Evolutionary conservation across 2,113 vertebrate genomes (phyloP), one percentile per base, ranked within the genome.

Genomic region (Thunnus thynnus): DNA sequence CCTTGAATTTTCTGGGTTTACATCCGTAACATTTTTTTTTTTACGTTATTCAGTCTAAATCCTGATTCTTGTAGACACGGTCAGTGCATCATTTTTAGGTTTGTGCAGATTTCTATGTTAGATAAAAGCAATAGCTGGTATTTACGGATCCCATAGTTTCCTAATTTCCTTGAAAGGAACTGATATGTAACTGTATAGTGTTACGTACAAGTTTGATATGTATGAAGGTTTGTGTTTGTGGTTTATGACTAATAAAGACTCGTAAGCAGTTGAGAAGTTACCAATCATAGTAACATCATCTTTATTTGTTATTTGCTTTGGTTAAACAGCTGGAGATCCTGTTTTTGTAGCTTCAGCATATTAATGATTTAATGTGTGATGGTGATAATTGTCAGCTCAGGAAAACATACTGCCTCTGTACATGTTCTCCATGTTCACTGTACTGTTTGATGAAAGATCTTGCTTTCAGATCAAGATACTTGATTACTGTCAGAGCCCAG

Each of bases 381-480:
- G 57, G 12, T 70, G 20, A 32, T 63, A 72, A 71, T 81, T 55
- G 57, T 78, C 72, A 13, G 20, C 51, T 60, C 32, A 20, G 14
- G n/a, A 27, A 6, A 72, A 79, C 44, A 30, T 3, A 46, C 62
- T 60, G 47, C 18, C 61, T 66, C 51, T 66, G 46, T 72, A 44
- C 36, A 68, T 80, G 56, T 58, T 48, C 68, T 65, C 58, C n/a
- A 5, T 30, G 5, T 65, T 36, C 50, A 72, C 74, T 76, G 20
- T 61, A 76, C 86, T 67, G 72, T 83, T 79, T 51, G 61, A 75
- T 58, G 69, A 82, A 81, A 51, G 63, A 64, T 81, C 69, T 56
- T 78, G 81, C 86, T 90, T 78, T 82, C 72, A 69, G 62, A 90
- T 91, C 57, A 79, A 76, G 90, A 76, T 66, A 47, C 73, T 83